Conservation (phyloP, 2,888 invertebrate species). For the Steinernema carpocapsae region DNA sequence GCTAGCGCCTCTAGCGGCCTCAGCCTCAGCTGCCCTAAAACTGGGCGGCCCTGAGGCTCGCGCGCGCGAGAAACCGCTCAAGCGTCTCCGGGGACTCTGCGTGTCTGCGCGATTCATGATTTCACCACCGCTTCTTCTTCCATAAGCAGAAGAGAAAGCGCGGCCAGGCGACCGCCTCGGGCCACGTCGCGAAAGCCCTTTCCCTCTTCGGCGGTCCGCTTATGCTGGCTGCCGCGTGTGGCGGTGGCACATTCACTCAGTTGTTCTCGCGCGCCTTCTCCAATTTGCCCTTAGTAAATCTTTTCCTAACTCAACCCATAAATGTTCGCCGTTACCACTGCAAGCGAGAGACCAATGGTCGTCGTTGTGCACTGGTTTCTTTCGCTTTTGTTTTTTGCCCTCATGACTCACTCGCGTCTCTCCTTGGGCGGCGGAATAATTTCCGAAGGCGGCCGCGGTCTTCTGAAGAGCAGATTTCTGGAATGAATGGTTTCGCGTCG, state of each 20-base stretch:
- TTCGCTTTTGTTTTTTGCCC: conserved; percentile 16
- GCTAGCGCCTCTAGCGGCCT: conserved; percentile 29
- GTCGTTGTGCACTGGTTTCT: neutral
- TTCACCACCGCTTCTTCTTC: conserved; percentile 29
- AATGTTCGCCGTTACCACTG: conserved; percentile 4
- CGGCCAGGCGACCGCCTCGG: conserved; percentile 23
- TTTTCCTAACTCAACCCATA: conserved; percentile 34
- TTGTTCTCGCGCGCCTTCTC: conserved; percentile 28
- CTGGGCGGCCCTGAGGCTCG: conserved; percentile 30
- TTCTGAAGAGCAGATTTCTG: conserved; percentile 12
- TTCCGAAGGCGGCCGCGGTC: too few species aligned
- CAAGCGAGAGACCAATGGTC: conserved; percentile 23
- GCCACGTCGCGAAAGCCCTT: conserved; percentile 24
- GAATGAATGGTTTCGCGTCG: conserved; percentile 28
- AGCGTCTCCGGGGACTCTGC: conserved; percentile 34
- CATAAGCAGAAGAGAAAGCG: conserved; percentile 25
- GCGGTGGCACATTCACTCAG: conserved; percentile 33
- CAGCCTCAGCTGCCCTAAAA: conserved; percentile 6
- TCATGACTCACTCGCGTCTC: conserved; percentile 14
- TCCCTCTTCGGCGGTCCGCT: conserved; percentile 10
- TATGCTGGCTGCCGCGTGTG: conserved; percentile 15
- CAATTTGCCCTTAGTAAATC: conserved; percentile 33
- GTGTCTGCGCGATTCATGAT: conserved; percentile 35
- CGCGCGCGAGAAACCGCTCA: conserved; percentile 31
- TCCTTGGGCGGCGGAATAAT: neutral